Percentiles rank a stretch among this genome's conserved stretches.
Evolutionary conservation across 2,797 vertebrate genomes (phyloP).

Genomic region (Eutrigla gurnardus): DNA sequence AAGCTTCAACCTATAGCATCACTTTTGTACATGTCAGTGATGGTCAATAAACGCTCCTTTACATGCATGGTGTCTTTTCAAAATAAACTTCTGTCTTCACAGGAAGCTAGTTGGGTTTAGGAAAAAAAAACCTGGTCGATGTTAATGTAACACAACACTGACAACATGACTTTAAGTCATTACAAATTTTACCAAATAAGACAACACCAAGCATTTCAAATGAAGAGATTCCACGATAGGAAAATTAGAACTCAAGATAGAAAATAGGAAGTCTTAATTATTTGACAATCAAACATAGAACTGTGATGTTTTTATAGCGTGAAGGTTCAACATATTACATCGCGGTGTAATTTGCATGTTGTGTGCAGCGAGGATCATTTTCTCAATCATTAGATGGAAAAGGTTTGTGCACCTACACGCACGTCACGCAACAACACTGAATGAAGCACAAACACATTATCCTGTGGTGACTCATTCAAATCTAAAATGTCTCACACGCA

Average conservation of each 20-base stretch:
- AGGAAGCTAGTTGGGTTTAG: no score
- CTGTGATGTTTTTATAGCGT: conserved; percentile 2
- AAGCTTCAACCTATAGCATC: no score
- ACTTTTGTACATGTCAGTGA: no score
- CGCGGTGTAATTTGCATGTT: not conserved
- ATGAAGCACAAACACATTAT: not conserved
- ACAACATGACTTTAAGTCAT: no score
- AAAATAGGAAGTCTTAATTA: not conserved
- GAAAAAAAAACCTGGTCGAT: no score
- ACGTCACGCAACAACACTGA: not conserved
- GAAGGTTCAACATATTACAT: not conserved
- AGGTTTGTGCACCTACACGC: not conserved
- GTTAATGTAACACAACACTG: no score
- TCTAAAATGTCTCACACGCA: not conserved
- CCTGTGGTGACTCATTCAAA: conserved; percentile 19
- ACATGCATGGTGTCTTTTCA: no score
- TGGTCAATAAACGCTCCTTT: no score
- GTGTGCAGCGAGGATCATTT: conserved; percentile 21
- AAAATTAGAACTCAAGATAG: not conserved
- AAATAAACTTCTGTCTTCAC: no score
- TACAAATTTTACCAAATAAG: no score
- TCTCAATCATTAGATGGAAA: conserved; percentile 45
- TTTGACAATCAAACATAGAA: not conserved
- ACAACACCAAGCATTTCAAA: no score
- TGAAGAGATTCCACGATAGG: not conserved